Conservation (phyloP, 2,888 invertebrate species). For the Eupithecia inturbata region DNA sequence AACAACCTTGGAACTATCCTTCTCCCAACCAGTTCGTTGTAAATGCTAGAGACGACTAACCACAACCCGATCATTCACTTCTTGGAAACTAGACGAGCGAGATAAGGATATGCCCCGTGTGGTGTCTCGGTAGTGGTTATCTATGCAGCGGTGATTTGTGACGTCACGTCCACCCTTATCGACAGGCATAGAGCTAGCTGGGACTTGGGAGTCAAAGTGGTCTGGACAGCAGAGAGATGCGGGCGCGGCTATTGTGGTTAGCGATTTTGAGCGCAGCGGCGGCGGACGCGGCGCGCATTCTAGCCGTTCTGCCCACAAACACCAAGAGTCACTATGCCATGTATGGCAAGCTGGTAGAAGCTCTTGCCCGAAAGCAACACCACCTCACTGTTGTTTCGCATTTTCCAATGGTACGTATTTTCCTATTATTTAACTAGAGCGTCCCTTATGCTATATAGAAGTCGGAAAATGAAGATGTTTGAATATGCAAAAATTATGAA, state of each 20-base stretch:
- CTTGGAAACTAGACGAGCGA: constrained; percentile 25
- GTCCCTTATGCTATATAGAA: background rate
- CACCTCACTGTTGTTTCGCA: constrained; percentile 78
- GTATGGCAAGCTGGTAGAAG: constrained; percentile 77
- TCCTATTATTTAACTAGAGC: background rate
- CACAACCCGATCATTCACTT: constrained; percentile 26
- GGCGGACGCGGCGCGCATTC: constrained; percentile 69
- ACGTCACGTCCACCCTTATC: constrained; percentile 57
- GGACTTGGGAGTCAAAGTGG: constrained; percentile 57
- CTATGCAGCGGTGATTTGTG: constrained; percentile 41
- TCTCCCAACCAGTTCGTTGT: constrained; percentile 23
- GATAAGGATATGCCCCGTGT: constrained; percentile 30
- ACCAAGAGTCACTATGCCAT: constrained; percentile 82
- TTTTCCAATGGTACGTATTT: constrained; percentile 75
- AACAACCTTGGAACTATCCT: background rate
- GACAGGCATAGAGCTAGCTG: constrained; percentile 43
- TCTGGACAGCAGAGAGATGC: constrained; percentile 72
- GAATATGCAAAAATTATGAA: background rate
- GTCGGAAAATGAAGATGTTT: background rate
- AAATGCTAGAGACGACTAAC: constrained; percentile 28
- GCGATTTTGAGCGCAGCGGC: constrained; percentile 56
- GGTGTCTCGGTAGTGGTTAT: constrained; percentile 36
- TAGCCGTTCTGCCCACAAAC: constrained; percentile 80
- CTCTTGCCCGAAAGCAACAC: constrained; percentile 71
- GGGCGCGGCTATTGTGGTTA: constrained; percentile 59